Base-by-base conservation (phyloP, 2,888 invertebrate genomes). In the Nemoura dubitans region DNA sequence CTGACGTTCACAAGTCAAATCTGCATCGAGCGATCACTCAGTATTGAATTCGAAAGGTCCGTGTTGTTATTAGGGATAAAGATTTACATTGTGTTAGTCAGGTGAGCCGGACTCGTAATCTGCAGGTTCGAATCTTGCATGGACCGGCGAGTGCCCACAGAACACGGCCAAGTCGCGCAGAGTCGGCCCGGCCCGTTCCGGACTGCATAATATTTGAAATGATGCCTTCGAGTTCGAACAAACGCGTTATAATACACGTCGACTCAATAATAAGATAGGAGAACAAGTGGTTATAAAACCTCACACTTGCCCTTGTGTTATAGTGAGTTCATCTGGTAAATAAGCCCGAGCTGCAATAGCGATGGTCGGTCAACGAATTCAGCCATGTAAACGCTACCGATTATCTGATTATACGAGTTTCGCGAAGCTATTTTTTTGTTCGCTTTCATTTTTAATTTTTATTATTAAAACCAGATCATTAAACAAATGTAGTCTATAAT, bases 11-110 rank as follows among this genome's bases (percentile, higher is more conserved):
- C 59, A 59, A 59, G 59, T 59, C 6, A 59, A 59, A 59, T 59
- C 59, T 59, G 59, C 59, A 59, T 10, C 59, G 59, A 59, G 59
- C 59, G 59, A 59, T 59, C 59, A 59, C 59, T 59, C 59, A 59
- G 59, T 59, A 59, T 59, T 59, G 59, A 59, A 59, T 59, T 59
- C 59, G 21, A 59, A 59, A 59, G 59, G 16, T 59, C 59, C 59
- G 10, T 59, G 59, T 59, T 59, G 59, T 59, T 59, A 59, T 59
- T 59, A 59, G 59, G 59, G 59, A 59, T 59, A 59, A 59, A 59
- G 59, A 59, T 59, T 59, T 59, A 59, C 59, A 59, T 59, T 59
- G 59, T 59, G 59, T 59, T 14, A 3, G 59, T 59, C 59, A 59
- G 59, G 59, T 59, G 59, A 59, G 59, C 59, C 21, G 21, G 59